Base-by-base conservation (phyloP, 2,797 vertebrate genomes). In the Halcyon chelicuti region DNA sequence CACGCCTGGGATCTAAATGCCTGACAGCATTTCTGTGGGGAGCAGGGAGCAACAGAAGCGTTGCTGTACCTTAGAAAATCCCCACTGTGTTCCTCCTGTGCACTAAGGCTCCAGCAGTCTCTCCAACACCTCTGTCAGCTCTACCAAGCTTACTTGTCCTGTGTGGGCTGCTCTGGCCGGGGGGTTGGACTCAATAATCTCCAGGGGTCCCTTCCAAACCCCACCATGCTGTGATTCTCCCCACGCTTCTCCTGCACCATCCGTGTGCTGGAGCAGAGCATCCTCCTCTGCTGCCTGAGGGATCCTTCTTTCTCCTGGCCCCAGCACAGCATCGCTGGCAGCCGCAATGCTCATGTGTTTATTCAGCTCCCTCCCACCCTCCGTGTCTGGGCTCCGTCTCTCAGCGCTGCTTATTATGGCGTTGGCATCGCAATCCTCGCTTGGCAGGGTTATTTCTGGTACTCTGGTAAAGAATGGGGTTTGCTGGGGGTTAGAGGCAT, bases 341-440 rank as follows among this genome's bases (percentile, higher is more conserved):
- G 31, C 25, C 26, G 21, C 20, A 21, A 20, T 21, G 44, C 44
- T 46, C 44, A 21, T 11, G 19, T 46, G 44, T 21, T 46, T 46
- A 46, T 46, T 46, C 44, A 46, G 44, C 14, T 61, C 11, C 46
- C 17, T 73, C 17, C 51, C n/a, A 37, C 4, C 4, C 13, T 70
- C 14, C 0, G 0, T 20, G 15, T 68, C 29, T 25, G 15, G 28
- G 25, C 29, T 63, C 33, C 4, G 1, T 46, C 16, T 73, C 39
- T 78, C 15, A 8, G n/a, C 0, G 1, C 25, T 63, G 21, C n/a
- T 63, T 51, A 6, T 39, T 76, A 31, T 20, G 54, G 33, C 26
- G 58, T 78, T 71, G 67, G 21, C 33, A 58, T n/a, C 1, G 0
- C 18, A 61, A 6, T 71, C 17, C 2, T 11, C 0, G 0, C 9